Conservation (phyloP, 2,888 invertebrate genomes). For the Suillia variegata region DNA sequence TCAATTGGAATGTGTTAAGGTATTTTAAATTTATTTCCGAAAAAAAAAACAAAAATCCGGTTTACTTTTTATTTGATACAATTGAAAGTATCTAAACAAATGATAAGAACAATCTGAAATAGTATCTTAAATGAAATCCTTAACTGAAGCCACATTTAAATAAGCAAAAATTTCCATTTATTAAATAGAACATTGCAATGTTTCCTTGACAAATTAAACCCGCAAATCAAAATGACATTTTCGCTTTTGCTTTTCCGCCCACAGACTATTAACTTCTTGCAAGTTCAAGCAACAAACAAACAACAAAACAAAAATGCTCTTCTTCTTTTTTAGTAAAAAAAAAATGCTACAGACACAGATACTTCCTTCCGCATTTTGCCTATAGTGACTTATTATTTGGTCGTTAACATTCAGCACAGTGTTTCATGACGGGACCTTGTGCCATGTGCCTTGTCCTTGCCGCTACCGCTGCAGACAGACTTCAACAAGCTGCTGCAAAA, state of each 20-base stretch:
- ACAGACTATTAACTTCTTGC: background rate
- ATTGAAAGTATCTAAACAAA: too few species aligned
- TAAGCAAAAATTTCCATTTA: too few species aligned
- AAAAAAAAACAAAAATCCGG: too few species aligned
- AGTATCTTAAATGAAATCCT: too few species aligned
- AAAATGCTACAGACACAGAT: too few species aligned
- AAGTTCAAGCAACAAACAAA: background rate
- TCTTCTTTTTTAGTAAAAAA: background rate
- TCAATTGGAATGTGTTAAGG: too few species aligned
- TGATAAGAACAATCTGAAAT: too few species aligned
- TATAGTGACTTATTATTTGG: conserved; percentile 5
- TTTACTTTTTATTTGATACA: too few species aligned
- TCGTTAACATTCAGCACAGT: conserved; percentile 6
- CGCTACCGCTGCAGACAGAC: background rate
- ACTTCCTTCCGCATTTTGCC: background rate
- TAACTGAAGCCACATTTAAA: too few species aligned
- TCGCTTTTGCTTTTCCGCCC: background rate
- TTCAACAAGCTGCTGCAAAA: too few species aligned
- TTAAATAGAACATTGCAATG: too few species aligned
- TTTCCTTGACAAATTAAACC: conserved; percentile 6
- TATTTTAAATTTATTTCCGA: too few species aligned
- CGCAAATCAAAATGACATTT: conserved; percentile 9
- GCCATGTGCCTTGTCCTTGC: background rate
- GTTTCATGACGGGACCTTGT: background rate
- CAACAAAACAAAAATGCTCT: background rate